Percentiles rank a stretch among this genome's conserved stretches.
Evolutionary conservation across 2,797 vertebrate species (phyloP).

Genomic region (Falco rusticolus): DNA sequence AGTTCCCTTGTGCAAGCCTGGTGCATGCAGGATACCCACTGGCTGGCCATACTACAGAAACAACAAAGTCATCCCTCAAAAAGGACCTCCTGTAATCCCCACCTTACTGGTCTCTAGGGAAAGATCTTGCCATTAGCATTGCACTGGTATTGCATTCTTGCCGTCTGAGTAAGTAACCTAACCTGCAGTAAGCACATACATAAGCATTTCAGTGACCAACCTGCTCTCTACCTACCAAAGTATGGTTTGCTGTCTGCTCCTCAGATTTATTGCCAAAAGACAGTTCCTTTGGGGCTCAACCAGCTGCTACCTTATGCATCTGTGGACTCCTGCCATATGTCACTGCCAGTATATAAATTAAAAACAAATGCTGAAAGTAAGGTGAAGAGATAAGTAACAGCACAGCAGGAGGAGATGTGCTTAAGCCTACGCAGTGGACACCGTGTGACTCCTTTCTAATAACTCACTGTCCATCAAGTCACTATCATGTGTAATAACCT

Average conservation of each 20-base stretch:
- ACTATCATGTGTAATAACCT: background rate
- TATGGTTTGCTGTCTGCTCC: background rate
- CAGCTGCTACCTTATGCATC: conserved; percentile 26
- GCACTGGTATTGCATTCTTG: background rate
- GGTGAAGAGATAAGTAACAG: conserved; percentile 21
- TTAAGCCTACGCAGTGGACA: background rate
- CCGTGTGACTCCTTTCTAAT: conserved; percentile 45
- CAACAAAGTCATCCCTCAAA: background rate
- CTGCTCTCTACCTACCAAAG: conserved; percentile 4
- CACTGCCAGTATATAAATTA: conserved; percentile 31
- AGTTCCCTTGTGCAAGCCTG: background rate
- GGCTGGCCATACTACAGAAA: background rate
- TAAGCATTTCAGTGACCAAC: background rate
- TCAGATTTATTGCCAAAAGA: background rate
- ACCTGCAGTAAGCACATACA: background rate
- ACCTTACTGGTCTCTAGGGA: background rate
- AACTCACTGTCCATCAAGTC: conserved; percentile 14
- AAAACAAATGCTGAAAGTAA: conserved; percentile 41
- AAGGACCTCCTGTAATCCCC: background rate
- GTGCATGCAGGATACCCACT: background rate
- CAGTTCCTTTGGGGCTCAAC: conserved; percentile 9
- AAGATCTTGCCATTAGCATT: background rate
- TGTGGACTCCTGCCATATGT: conserved; percentile 34
- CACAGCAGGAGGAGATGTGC: background rate
- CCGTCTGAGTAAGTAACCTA: background rate